Percentiles rank a stretch among this genome's conserved stretches.
Conservation (phyloP, 2,888 invertebrate genomes). For the Autographa gamma region DNA sequence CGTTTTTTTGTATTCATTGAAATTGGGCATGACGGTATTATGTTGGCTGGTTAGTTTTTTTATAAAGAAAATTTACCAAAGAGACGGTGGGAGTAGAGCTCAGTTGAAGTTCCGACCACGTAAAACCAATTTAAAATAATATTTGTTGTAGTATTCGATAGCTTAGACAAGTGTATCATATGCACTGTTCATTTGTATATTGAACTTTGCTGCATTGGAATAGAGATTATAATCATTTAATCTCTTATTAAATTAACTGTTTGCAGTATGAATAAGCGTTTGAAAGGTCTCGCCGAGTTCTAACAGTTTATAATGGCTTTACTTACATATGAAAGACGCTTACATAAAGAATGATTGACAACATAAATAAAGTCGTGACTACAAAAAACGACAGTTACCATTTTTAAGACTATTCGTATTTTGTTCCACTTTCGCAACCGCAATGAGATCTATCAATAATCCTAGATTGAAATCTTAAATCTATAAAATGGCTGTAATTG, state of each 20-base stretch:
- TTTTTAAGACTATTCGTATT: slow-evolving; percentile 47
- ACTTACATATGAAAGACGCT: slow-evolving; percentile 9
- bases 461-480: slow-evolving; percentile 35
- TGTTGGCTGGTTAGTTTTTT: no score
- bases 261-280: not conserved
- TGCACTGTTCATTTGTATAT: not conserved
- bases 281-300: not conserved
- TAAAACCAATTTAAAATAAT: not conserved
- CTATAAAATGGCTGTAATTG: slow-evolving; percentile 31
- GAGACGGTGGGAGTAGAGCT: no score
- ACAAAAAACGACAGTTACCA: slow-evolving; percentile 28
- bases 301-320: slow-evolving; percentile 6
- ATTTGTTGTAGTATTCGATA: not conserved
- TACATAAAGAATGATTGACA: slow-evolving; percentile 38
- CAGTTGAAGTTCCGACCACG: no score
- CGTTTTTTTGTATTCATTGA: not conserved
- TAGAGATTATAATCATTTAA: not conserved
- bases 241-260: not conserved
- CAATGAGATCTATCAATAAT: slow-evolving; percentile 49
- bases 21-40: no score
- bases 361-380: slow-evolving; percentile 46
- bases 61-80: no score
- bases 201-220: not conserved
- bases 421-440: slow-evolving; percentile 52
- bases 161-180: not conserved